These are phyloP conservation scores for Hippolais icterina DNA, from an alignment of 2,113 vertebrate genomes.

Conservation along the genomic window DNA sequence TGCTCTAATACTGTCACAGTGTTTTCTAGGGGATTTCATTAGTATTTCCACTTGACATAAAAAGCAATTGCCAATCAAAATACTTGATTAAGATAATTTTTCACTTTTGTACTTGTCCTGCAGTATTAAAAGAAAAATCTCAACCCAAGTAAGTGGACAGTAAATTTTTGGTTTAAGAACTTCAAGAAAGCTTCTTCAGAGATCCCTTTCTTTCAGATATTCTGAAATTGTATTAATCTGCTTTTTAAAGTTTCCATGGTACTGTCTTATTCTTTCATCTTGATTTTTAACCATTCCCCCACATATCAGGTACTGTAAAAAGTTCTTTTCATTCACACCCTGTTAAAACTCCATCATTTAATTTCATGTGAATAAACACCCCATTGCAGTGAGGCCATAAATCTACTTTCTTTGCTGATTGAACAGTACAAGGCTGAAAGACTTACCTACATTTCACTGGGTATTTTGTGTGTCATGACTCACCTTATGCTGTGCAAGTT, in stretches of 20 bases:
- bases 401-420: not conserved
- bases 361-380: not conserved
- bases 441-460: not conserved
- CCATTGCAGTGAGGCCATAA: not conserved
- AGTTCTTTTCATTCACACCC: not conserved
- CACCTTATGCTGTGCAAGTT: conserved; percentile 94
- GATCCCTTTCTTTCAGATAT: no score
- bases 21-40: not conserved
- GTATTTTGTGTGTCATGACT: not conserved
- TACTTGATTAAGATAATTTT: not conserved
- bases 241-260: not conserved
- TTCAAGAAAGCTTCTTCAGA: not conserved
- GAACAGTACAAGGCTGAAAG: not conserved
- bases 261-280: not conserved
- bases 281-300: not conserved
- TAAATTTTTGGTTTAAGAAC: not conserved
- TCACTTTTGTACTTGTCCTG: not conserved
- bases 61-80: not conserved
- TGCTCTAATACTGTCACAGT: not conserved
- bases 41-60: not conserved
- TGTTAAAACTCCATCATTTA: not conserved
- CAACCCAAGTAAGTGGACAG: not conserved
- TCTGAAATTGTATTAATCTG: not conserved
- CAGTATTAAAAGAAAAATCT: not conserved
- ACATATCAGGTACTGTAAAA: not conserved